Conservation (phyloP, 92 coral and sea anemone genomes). For the Siderastrea siderea region DNA sequence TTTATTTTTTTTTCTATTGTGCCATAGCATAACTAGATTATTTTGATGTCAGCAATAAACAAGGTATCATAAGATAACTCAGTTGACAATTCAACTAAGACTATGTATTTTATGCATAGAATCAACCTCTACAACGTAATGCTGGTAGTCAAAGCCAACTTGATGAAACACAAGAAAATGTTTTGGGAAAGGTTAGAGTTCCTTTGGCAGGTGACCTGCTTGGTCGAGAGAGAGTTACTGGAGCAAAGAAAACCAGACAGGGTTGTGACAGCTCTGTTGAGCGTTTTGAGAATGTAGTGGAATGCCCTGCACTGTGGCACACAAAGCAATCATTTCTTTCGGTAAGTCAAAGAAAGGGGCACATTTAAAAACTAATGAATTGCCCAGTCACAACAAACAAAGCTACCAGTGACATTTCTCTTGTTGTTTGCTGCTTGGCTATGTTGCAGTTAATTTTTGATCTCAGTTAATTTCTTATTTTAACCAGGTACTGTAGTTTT, state of each 20-base stretch:
- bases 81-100: too few species aligned
- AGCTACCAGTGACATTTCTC: neutral
- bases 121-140: too few species aligned
- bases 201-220: slow-evolving; percentile 68
- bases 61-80: too few species aligned
- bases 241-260: slow-evolving; percentile 67
- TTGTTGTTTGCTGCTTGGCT: neutral
- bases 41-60: too few species aligned
- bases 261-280: slow-evolving; percentile 68
- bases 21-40: too few species aligned
- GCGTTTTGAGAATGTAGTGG: slow-evolving; percentile 67
- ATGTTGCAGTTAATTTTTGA: too few species aligned
- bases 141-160: slow-evolving; percentile 3
- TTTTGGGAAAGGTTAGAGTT: slow-evolving; percentile 45
- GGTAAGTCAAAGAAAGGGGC: slow-evolving; percentile 27
- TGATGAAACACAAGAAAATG: neutral
- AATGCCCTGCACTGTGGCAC: slow-evolving; percentile 72
- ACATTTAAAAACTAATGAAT: too few species aligned
- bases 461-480: too few species aligned
- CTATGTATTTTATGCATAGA: too few species aligned
- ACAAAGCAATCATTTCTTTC: slow-evolving; percentile 76
- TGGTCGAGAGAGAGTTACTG: slow-evolving; percentile 72
- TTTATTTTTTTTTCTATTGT: too few species aligned
- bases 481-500: too few species aligned
- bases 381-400: neutral